Evolutionary conservation across 2,888 invertebrate genomes (phyloP), one percentile per base, ranked within the genome.

Genomic region (Oxystoma pomonae): DNA sequence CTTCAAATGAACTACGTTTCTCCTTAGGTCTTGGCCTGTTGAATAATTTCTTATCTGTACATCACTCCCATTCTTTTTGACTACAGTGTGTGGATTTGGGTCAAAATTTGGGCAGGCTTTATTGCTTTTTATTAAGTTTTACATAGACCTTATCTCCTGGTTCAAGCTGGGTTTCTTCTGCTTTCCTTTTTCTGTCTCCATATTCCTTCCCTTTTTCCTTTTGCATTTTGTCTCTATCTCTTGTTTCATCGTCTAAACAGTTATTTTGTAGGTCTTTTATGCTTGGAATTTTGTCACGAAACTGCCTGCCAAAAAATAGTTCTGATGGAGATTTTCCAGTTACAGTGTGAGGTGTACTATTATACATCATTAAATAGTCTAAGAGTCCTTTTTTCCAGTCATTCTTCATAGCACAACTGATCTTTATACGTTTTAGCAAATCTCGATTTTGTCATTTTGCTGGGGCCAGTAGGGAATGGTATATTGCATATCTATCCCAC

Each of bases 401-500:
- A 16, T 16, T 20, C 17, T 49, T 56, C 12, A 16, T 9, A 2
- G 17, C 16, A 22, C 61, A 20, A 16, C 59, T 59, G 5, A 63
- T 58, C 51, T 63, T 65, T 16, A 66, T 20, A 21, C 62, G 61
- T 56, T 66, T 67, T 35, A 69, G 17, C 9, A 65, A 53, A 22
- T 67, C 61, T 56, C 62, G 49, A 51, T 68, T 67, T 65, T 66
- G 59, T 7, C 70, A 59, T 71, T 70, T 53, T 62, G 59, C 58
- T 68, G 62, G 1, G 68, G 66, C 60, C 68, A 69, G 5, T 62
- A 65, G 0, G 70, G 68, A 20, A 61, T 65, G 20, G 69, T 65
- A 9, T 64, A 63, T 19, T n/a, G n/a, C n/a, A n/a, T n/a, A 50
- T 12, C n/a, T 50, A 9, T 50, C n/a, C 50, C 50, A 50, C 50